Base-by-base conservation (phyloP, 2,888 invertebrate genomes). In the Gastracanthus pulcherrimus region DNA sequence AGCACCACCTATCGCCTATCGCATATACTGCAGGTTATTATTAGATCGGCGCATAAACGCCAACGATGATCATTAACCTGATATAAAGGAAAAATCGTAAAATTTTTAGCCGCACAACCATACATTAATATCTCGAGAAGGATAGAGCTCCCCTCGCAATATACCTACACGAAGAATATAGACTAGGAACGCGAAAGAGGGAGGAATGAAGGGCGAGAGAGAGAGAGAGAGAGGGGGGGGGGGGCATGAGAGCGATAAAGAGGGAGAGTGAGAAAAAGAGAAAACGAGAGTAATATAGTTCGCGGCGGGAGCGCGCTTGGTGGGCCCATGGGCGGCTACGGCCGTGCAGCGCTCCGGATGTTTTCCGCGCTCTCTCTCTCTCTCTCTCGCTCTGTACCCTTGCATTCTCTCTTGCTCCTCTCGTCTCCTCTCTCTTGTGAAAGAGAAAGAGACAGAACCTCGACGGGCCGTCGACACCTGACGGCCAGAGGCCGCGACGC, bases 271-370 rank as follows among this genome's bases (percentile, higher is more conserved):
- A 70, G 76, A 69, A 75, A 60, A 69, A 75, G 75, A 62, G 82
- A 66, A 76, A 76, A 82, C 64, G 76, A 78, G 78, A 76, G 67
- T 58, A 58, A 76, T 69, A 77, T 36, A 45, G 70, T 70, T 77
- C 83, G 62, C 71, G 58, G 58, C 77, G 76, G 41, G 76, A 72
- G 79, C 74, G 70, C 77, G 51, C 76, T 67, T 48, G 77, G 75
- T 76, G 80, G 70, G 79, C 70, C 45, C 31, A 11, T 29, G 38
- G n/a, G n/a, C n/a, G n/a, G n/a, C n/a, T n/a, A n/a, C n/a, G n/a
- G n/a, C 41, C 23, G 26, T 29, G 1, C 7, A 41, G 19, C 19
- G 13, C 23, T 45, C 67, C 3, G 29, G 13, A 11, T 67, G n/a
- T 41, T 5, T n/a, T n/a, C n/a, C n/a, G n/a, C n/a, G n/a, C n/a